Percentiles rank a stretch among this genome's conserved stretches.
Evolutionary conservation across 2,113 vertebrate genomes (phyloP).

Genomic region (Columbina picui): DNA sequence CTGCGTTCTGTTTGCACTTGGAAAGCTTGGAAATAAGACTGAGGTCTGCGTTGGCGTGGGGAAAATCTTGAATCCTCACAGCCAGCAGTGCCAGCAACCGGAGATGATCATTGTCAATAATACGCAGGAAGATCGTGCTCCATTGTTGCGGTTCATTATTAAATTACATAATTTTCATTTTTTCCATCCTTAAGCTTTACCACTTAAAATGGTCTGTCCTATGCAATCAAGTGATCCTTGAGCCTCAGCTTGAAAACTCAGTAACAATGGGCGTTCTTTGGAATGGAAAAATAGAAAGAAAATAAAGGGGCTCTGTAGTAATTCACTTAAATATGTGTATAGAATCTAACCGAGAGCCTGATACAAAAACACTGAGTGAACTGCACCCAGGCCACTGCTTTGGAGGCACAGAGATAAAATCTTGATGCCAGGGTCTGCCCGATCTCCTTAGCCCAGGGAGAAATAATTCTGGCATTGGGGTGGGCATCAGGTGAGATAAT

Average conservation of each 20-base stretch:
- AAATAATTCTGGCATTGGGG: neutral
- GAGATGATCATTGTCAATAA: constrained; percentile 65
- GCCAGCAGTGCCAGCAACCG: constrained; percentile 51
- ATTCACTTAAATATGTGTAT: constrained; percentile 66
- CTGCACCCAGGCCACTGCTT: neutral
- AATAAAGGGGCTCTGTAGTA: constrained; percentile 44
- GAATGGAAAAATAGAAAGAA: constrained; percentile 67
- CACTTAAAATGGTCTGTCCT: constrained; percentile 74
- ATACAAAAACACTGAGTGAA: constrained; percentile 10
- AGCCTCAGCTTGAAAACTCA: constrained; percentile 66
- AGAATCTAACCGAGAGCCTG: constrained; percentile 49
- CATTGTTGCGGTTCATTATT: constrained; percentile 72
- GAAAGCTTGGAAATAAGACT: constrained; percentile 42
- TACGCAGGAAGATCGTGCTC: constrained; percentile 55
- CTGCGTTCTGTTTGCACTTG: constrained; percentile 49
- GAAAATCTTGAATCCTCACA: constrained; percentile 60
- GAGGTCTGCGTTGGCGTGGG: constrained; percentile 28
- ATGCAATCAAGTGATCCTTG: constrained; percentile 73
- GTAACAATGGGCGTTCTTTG: constrained; percentile 58
- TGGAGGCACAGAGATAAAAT: neutral
- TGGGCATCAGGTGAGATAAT: neutral
- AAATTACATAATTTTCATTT: constrained; percentile 77
- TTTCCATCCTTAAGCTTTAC: constrained; percentile 72
- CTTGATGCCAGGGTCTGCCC: neutral
- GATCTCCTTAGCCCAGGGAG: neutral